These are phyloP conservation scores for Cephalopachus bancanus DNA, from an alignment of 2,797 vertebrate species.

Conservation along the genomic window DNA sequence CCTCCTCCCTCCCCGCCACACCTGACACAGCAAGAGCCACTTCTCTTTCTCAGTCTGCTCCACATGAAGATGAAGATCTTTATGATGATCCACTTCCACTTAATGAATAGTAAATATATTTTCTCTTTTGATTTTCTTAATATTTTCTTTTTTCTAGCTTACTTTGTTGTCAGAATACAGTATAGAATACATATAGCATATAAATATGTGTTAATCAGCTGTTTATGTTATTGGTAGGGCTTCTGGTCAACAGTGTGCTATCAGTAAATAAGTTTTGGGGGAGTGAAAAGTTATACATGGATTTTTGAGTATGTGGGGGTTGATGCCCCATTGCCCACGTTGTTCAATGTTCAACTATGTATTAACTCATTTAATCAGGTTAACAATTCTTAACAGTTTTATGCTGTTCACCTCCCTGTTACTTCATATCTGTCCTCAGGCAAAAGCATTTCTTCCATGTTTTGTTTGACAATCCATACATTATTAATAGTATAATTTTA, in stretches of 20 bases:
- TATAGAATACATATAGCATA: no score
- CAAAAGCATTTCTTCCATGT: conserved; percentile 45
- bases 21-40: neutral
- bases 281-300: neutral
- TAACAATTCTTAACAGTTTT: conserved; percentile 1
- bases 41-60: neutral
- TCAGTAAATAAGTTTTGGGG: neutral
- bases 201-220: neutral
- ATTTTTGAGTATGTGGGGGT: neutral
- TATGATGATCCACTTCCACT: neutral
- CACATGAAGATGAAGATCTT: neutral
- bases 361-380: conserved; percentile 34
- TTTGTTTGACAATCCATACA: conserved; percentile 38
- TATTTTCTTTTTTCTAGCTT: neutral
- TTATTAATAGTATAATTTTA: neutral
- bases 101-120: neutral
- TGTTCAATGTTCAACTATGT: neutral
- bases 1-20: neutral
- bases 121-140: neutral
- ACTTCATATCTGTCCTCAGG: conserved; percentile 52
- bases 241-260: neutral
- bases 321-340: neutral
- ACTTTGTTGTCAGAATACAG: neutral
- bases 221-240: neutral
- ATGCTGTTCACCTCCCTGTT: neutral